Conservation (phyloP, 2,888 invertebrate species). For the Thymelicus acteon region DNA sequence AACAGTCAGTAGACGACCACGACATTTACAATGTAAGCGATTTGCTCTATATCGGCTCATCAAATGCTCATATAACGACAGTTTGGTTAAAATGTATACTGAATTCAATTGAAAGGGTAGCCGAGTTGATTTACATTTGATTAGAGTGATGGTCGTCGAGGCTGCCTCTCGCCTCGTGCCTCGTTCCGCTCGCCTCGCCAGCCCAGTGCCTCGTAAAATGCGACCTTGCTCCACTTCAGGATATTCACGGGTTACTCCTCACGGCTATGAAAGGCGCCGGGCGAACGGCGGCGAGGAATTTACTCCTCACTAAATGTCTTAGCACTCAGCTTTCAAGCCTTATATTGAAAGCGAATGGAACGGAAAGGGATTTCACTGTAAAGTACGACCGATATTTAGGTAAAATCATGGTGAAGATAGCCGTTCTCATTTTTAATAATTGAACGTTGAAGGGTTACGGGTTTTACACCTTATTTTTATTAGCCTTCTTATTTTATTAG, state of each 20-base stretch:
- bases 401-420: background rate
- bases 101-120: background rate
- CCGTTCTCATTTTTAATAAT: conserved; percentile 4
- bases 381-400: background rate
- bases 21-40: no score
- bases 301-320: conserved; percentile 19
- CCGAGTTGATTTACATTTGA: conserved; percentile 30
- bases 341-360: conserved; percentile 30
- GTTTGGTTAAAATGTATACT: background rate
- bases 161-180: background rate
- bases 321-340: conserved; percentile 17
- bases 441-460: background rate
- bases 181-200: no score
- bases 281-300: conserved; percentile 15
- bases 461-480: background rate
- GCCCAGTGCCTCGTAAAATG: conserved; percentile 18
- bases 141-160: conserved; percentile 17
- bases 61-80: background rate
- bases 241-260: background rate
- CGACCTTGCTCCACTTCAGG: conserved; percentile 21
- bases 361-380: conserved; percentile 11
- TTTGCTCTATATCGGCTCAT: background rate
- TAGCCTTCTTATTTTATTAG: background rate
- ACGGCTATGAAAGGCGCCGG: conserved; percentile 9
- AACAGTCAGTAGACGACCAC: no score